Base-by-base conservation (phyloP, 2,113 vertebrate species). In the Nibea coibor region DNA sequence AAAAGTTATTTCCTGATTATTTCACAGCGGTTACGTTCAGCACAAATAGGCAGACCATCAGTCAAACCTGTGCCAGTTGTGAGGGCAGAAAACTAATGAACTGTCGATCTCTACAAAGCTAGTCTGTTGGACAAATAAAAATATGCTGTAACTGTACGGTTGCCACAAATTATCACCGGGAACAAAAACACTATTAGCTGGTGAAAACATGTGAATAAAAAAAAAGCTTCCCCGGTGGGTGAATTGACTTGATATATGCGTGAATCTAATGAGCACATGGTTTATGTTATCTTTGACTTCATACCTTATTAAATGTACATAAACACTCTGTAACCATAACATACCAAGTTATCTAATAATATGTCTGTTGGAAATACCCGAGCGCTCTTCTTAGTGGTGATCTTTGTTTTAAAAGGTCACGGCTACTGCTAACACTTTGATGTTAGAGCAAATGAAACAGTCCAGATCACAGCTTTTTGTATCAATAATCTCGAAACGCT, bases 271-370 rank as follows among this genome's bases (percentile, higher is more conserved):
- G 24, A 31, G 51, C 63, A 56, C 19, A 22, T 75, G 64, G 48
- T 51, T 53, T 59, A 45, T 56, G 48, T 53, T 28, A 16, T 80
- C n/a, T 75, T 80, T 80, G 45, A 28, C n/a, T 68, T 67, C 31
- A 67, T n/a, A 54, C 31, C 8, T 57, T 28, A 70, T 50, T 57
- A 64, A 64, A 71, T 31, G 22, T 15, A 28, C 43, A 42, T 7
- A 75, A 45, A 3, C 28, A 3, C 16, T 20, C 11, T 31, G 39
- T 10, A 57, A 69, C 63, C 28, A 17, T 28, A 48, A 42, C 26
- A 59, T 45, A 71, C 51, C 17, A 15, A 11, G 50, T 51, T 2
- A 17, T 63, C 61, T 31, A 82, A 64, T 82, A 64, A 20, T 16
- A 19, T 16, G 35, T 22, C 67, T 79, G 77, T 50, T 65, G 58